phyloP scores from a whole-genome alignment of 1,140 invertebrate genomes.

The Bradysia coprophila region DNA sequence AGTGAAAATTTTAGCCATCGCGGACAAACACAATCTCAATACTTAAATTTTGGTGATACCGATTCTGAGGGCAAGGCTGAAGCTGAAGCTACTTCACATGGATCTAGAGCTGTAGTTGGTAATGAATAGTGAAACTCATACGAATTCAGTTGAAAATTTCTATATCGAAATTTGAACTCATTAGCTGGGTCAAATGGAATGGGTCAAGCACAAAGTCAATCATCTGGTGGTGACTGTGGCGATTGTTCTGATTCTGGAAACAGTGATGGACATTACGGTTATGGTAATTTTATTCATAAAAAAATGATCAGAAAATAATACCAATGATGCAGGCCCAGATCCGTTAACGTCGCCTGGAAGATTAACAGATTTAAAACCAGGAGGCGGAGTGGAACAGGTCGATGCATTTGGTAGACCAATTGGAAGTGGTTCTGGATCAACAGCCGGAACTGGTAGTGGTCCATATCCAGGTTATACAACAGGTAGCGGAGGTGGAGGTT shows the following conservation, averaged over 20 bases:
- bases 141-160: background rate
- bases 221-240: constrained; percentile 30
- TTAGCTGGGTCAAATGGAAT: constrained; percentile 51
- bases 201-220: constrained; percentile 64
- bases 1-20: constrained; percentile 18
- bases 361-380: background rate
- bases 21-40: constrained; percentile 69
- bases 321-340: background rate
- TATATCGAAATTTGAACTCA: too few species aligned
- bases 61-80: constrained; percentile 51
- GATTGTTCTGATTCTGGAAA: background rate
- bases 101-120: constrained; percentile 58
- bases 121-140: too few species aligned
- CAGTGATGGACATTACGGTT: background rate
- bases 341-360: background rate
- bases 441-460: background rate
- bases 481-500: too few species aligned
- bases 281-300: background rate
- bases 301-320: background rate
- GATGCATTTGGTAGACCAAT: background rate
- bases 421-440: background rate
- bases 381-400: background rate
- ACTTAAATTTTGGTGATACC: constrained; percentile 40
- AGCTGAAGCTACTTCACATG: constrained; percentile 48
- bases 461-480: too few species aligned